These are phyloP conservation scores for Ormyrus nitidulus DNA, from an alignment of 2,888 invertebrate species.

Conservation along the genomic window DNA sequence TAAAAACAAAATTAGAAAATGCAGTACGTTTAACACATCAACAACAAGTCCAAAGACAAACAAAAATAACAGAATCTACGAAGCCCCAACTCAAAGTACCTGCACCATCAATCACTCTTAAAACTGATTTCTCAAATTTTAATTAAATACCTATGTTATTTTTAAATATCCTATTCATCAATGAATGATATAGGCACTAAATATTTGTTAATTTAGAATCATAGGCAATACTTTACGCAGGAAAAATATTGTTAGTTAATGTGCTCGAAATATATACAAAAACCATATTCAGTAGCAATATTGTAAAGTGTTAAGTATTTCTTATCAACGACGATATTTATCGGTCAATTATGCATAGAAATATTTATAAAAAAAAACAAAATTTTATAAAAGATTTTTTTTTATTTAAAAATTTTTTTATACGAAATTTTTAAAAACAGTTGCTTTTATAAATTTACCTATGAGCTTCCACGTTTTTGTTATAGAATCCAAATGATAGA, in stretches of 20 bases:
- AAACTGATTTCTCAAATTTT: constrained; percentile 97
- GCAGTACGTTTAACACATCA: constrained; percentile 85
- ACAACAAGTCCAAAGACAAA: constrained; percentile 79
- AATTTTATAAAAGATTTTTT: constrained; percentile 39
- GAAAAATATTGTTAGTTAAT: constrained; percentile 30
- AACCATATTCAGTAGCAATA: constrained; percentile 42
- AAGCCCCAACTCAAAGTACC: constrained; percentile 71
- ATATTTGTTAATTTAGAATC: constrained; percentile 47
- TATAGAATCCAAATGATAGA: constrained; percentile 25
- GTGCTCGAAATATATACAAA: constrained; percentile 29
- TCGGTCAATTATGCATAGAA: constrained; percentile 35
- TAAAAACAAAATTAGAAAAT: constrained; percentile 88
- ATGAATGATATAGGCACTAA: constrained; percentile 38
- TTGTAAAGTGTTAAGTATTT: constrained; percentile 39
- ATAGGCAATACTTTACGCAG: constrained; percentile 19
- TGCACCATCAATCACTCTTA: constrained; percentile 90
- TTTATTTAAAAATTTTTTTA: constrained; percentile 11
- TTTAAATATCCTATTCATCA: constrained; percentile 15
- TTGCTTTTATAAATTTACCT: constrained; percentile 6
- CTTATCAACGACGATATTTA: constrained; percentile 44
- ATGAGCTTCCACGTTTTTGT: constrained; percentile 44
- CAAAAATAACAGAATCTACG: constrained; percentile 68
- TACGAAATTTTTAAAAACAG: neutral
- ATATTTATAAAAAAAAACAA: constrained; percentile 24
- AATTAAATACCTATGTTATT: constrained; percentile 76